Conservation (phyloP, 2,797 vertebrate species). For the Tragelaphus eurycerus region DNA sequence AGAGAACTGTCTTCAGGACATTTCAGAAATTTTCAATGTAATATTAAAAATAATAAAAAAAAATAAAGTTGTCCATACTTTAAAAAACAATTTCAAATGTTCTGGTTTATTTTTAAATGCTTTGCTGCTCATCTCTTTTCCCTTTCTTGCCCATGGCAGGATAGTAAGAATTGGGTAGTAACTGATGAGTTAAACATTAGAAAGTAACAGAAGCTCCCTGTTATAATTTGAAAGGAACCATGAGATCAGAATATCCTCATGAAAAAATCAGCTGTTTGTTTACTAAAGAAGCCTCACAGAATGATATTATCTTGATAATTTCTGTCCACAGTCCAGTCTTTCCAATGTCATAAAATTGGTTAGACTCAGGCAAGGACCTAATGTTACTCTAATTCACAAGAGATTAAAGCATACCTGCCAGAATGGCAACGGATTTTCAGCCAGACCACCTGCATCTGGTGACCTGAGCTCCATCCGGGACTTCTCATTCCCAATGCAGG, state of each 20-base stretch:
- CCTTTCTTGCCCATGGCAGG: background rate
- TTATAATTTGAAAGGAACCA: background rate
- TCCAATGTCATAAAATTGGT: background rate
- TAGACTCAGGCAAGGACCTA: background rate
- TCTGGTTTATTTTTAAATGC: background rate
- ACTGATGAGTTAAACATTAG: background rate
- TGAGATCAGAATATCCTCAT: background rate
- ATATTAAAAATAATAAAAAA: conserved; percentile 31
- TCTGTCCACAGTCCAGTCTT: background rate
- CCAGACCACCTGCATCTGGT: background rate
- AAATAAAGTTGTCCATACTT: conserved; percentile 1
- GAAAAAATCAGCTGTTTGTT: background rate
- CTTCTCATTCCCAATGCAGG: background rate
- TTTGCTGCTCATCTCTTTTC: background rate
- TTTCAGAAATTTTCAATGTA: background rate
- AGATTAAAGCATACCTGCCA: background rate
- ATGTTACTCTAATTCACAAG: background rate
- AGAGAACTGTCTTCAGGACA: background rate
- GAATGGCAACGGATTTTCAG: background rate
- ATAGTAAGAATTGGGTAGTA: background rate
- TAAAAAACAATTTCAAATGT: conserved; percentile 8
- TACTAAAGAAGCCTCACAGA: background rate
- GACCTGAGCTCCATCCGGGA: background rate
- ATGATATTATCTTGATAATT: background rate
- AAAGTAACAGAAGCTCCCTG: background rate